phyloP scores from a whole-genome alignment of 2,797 vertebrate genomes.

The Craterocephalus amniculus region DNA sequence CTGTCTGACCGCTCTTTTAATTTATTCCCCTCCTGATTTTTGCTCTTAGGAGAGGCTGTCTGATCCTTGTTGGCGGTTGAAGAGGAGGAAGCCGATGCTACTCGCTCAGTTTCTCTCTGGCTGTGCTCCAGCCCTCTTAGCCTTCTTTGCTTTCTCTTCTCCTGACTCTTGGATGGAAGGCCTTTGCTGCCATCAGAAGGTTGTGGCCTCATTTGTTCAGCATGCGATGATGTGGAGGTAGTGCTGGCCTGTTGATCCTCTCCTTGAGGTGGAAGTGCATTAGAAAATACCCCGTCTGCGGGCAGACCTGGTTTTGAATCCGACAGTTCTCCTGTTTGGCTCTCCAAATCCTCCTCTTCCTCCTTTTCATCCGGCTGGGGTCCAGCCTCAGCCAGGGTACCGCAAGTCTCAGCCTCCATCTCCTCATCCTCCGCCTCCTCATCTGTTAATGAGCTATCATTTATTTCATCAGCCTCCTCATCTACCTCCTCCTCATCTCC shows the following conservation, averaged over 20 bases:
- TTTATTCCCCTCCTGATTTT: constrained; percentile 63
- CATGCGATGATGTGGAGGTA: constrained; percentile 15
- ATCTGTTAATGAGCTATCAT: constrained; percentile 26
- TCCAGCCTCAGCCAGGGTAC: constrained; percentile 74
- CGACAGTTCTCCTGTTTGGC: constrained; percentile 42
- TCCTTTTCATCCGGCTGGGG: constrained; percentile 57
- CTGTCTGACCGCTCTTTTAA: constrained; percentile 73
- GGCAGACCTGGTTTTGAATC: constrained; percentile 14
- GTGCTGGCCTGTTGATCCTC: constrained; percentile 16
- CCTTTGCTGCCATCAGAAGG: constrained; percentile 24
- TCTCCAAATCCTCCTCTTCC: constrained; percentile 47
- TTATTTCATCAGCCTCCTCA: constrained; percentile 28
- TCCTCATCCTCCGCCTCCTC: constrained; percentile 56
- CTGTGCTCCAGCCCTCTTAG: constrained; percentile 93
- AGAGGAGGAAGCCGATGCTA: constrained; percentile 62
- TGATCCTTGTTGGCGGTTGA: constrained; percentile 66
- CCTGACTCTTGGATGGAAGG: constrained; percentile 80
- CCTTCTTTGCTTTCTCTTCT: constrained; percentile 92
- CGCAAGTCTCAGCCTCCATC: constrained; percentile 38
- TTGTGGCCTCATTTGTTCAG: constrained; percentile 49
- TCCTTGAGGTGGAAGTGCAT: constrained; percentile 27
- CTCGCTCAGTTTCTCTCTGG: constrained; percentile 89
- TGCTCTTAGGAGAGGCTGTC: constrained; percentile 50
- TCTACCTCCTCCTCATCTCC: not conserved
- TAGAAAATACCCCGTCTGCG: constrained; percentile 26